These are phyloP conservation scores for Stegastes partitus DNA, from an alignment of 2,113 vertebrate species.

Conservation along the genomic window DNA sequence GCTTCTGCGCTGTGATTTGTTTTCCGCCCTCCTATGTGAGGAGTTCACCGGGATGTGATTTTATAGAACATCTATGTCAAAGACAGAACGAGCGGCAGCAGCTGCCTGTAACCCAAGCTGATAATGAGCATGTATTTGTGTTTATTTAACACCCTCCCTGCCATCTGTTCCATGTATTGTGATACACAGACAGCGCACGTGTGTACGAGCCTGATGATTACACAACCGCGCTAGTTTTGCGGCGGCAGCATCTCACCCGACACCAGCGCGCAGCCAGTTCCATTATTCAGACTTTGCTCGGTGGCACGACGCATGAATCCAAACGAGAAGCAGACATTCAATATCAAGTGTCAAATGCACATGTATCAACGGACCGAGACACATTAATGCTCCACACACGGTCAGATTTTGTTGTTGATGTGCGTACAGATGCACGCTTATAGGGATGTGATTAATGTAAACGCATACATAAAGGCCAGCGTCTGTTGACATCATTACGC, in stretches of 20 bases:
- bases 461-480: not conserved
- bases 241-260: conserved; percentile 57
- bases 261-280: conserved; percentile 42
- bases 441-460: not conserved
- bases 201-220: conserved; percentile 76
- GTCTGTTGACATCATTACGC: conserved; percentile 24
- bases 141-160: conserved; percentile 79
- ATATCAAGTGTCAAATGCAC: conserved; percentile 46
- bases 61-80: conserved; percentile 46
- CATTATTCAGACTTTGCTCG: conserved; percentile 73
- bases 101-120: conserved; percentile 77
- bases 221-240: conserved; percentile 58
- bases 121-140: conserved; percentile 71
- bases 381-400: no score
- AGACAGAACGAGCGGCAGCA: conserved; percentile 47
- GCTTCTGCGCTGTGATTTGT: conserved; percentile 15
- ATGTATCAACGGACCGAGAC: conserved; percentile 22
- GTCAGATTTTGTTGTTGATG: conserved; percentile 1
- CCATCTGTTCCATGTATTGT: conserved; percentile 83
- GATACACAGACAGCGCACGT: conserved; percentile 66
- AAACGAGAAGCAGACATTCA: conserved; percentile 32
- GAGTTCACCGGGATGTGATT: conserved; percentile 32
- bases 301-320: not conserved
- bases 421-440: not conserved
- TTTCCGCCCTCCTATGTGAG: not conserved